These are phyloP conservation scores for Geotrypetes seraphini DNA, from an alignment of 2,797 vertebrate genomes.

Conservation along the genomic window DNA sequence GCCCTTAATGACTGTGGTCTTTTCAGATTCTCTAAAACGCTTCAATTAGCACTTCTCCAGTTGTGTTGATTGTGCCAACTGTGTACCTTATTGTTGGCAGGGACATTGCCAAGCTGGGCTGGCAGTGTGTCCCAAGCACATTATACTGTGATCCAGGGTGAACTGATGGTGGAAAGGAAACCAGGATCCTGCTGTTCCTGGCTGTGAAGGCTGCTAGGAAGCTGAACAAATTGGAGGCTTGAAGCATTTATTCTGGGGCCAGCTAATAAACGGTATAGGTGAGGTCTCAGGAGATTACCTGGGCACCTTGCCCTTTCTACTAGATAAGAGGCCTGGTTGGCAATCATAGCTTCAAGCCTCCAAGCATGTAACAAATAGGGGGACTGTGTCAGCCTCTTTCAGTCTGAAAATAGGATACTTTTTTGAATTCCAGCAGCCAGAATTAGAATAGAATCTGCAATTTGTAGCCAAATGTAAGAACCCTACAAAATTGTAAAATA, in stretches of 20 bases:
- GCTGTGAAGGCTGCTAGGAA: background rate
- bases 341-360: background rate
- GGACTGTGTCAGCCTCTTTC: background rate
- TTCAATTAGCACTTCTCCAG: conserved; percentile 34
- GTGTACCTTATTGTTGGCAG: conserved; percentile 5
- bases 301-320: background rate
- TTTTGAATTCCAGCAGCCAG: background rate
- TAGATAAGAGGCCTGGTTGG: conserved; percentile 5
- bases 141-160: background rate
- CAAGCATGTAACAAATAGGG: background rate
- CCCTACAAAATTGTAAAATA: fast-evolving
- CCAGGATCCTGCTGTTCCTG: background rate
- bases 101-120: conserved; percentile 22
- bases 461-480: background rate
- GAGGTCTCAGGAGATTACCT: conserved; percentile 4
- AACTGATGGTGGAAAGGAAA: background rate
- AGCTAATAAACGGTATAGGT: conserved; percentile 20
- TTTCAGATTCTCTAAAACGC: conserved; percentile 42
- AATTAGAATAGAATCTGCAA: background rate
- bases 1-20: conserved; percentile 16
- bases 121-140: background rate
- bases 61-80: conserved; percentile 24
- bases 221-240: background rate
- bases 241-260: fast-evolving
- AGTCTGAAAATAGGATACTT: background rate